Evolutionary conservation across 2,113 vertebrate genomes (phyloP).

Genomic region (Nothobranchius furzeri): DNA sequence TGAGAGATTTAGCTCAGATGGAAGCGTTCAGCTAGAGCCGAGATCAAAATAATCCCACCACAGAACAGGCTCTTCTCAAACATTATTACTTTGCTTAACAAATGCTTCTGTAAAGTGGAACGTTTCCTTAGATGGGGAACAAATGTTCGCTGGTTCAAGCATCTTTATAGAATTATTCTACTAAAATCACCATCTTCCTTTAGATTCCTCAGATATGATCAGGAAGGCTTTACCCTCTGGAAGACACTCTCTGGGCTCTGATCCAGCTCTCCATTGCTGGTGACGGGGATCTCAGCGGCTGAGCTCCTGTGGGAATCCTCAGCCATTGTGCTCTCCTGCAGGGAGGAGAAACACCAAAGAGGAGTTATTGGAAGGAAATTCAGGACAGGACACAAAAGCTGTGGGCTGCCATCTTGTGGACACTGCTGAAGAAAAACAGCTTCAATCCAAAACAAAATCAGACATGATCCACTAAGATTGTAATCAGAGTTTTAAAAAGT

Average conservation of each 20-base stretch:
- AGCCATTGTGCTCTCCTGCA: conserved; percentile 85
- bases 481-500: too few species aligned
- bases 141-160: too few species aligned
- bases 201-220: too few species aligned
- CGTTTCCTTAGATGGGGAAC: too few species aligned
- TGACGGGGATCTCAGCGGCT: conserved; percentile 94
- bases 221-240: conserved; percentile 77
- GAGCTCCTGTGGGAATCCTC: conserved; percentile 88
- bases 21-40: not conserved
- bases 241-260: conserved; percentile 83
- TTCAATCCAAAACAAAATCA: too few species aligned
- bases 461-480: not conserved
- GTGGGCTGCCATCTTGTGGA: conserved; percentile 61
- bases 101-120: too few species aligned
- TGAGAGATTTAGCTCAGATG: not conserved
- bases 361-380: conserved; percentile 3
- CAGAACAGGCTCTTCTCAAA: not conserved
- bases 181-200: too few species aligned
- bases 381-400: not conserved
- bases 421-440: not conserved
- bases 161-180: too few species aligned
- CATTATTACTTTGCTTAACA: not conserved
- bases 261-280: conserved; percentile 92
- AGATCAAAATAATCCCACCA: not conserved
- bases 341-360: conserved; percentile 14